phyloP scores from a whole-genome alignment of 2,888 invertebrate genomes.

The Meta bourneti region DNA sequence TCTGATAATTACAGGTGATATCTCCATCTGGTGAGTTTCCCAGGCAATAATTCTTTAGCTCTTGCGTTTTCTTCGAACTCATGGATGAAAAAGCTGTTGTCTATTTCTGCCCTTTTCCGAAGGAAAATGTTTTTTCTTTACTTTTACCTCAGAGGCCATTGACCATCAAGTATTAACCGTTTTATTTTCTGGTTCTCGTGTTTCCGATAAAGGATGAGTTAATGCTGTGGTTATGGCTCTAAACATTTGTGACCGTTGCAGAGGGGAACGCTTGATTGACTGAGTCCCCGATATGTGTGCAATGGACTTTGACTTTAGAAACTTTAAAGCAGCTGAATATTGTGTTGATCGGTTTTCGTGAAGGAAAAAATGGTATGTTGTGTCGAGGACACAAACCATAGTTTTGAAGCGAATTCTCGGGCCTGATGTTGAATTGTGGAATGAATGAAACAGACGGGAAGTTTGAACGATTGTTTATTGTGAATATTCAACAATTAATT shows the following conservation, averaged over 20 bases:
- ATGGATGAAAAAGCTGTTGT: neutral
- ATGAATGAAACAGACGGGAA: too few relatives aligned
- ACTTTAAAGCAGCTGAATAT: too few relatives aligned
- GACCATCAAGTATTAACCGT: slow-evolving; percentile 9
- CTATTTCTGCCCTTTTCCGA: neutral
- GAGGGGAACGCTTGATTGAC: neutral
- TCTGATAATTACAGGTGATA: neutral
- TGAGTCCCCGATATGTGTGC: too few relatives aligned
- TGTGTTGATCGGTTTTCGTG: too few relatives aligned
- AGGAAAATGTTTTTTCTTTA: neutral
- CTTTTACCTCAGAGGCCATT: neutral
- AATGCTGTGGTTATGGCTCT: neutral
- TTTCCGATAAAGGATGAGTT: neutral
- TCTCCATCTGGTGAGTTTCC: neutral
- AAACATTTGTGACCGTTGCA: neutral
- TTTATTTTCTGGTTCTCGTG: neutral
- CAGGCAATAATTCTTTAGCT: neutral
- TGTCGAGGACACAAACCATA: too few relatives aligned
- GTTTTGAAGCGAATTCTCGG: too few relatives aligned
- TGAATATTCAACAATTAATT: too few relatives aligned
- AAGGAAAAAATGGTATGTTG: too few relatives aligned
- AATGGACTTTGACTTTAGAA: too few relatives aligned
- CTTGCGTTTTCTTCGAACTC: neutral
- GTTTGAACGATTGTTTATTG: too few relatives aligned
- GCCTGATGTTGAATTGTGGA: too few relatives aligned